Conservation (phyloP, 2,888 invertebrate species). For the Drosophila helvetica region DNA sequence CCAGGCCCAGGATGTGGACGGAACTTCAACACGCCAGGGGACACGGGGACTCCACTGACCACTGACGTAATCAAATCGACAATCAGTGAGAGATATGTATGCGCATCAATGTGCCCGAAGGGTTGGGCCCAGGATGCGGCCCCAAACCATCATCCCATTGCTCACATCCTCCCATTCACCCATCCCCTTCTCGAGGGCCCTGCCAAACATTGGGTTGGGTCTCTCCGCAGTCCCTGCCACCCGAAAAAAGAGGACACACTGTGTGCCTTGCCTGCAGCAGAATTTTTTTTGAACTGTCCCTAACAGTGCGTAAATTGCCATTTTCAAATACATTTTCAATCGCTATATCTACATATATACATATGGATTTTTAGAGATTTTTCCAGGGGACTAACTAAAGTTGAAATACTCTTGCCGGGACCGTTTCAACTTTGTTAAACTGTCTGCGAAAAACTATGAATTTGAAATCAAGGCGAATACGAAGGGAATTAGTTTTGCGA, state of each 20-base stretch:
- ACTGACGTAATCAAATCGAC: conserved; percentile 77
- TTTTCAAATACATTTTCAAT: conserved; percentile 77
- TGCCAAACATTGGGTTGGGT: conserved; percentile 26
- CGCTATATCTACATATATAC: conserved; percentile 31
- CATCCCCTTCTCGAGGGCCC: conserved; percentile 1
- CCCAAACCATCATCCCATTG: conserved; percentile 11
- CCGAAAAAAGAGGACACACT: conserved; percentile 36
- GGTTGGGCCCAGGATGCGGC: conserved; percentile 39
- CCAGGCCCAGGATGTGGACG: conserved; percentile 14
- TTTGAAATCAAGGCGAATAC: conserved; percentile 18
- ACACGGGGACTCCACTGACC: conserved; percentile 49
- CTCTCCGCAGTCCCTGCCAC: not conserved
- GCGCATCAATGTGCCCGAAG: conserved; percentile 66
- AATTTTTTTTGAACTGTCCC: conserved; percentile 59
- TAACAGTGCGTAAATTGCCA: conserved; percentile 77
- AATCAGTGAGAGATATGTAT: conserved; percentile 69
- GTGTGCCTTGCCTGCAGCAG: conserved; percentile 65
- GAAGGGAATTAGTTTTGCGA: conserved; percentile 22
- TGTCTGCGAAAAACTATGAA: conserved; percentile 16
- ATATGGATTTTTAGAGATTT: conserved; percentile 24
- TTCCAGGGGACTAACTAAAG: conserved; percentile 39
- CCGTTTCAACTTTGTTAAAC: conserved; percentile 28
- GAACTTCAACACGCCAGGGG: conserved; percentile 56
- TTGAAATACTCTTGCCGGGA: conserved; percentile 35
- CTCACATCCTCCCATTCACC: not conserved